These are phyloP conservation scores for Bucco capensis DNA, from an alignment of 2,113 vertebrate genomes.

Conservation along the genomic window DNA sequence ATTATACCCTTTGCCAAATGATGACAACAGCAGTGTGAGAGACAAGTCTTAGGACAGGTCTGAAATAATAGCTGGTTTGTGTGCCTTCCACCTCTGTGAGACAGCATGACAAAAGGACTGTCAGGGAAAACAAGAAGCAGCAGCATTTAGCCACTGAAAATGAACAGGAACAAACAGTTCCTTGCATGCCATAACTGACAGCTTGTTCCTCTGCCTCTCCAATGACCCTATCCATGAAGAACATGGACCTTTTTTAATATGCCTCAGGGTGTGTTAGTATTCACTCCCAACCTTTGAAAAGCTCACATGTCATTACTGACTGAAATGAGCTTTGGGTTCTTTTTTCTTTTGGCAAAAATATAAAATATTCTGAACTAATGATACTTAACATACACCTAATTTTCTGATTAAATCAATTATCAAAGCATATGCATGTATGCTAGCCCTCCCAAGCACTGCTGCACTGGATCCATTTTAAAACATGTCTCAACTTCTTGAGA, in stretches of 20 bases:
- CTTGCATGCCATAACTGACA: background rate
- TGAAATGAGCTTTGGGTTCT: background rate
- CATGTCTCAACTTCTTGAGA: background rate
- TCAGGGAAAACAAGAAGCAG: background rate
- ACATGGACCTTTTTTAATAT: background rate
- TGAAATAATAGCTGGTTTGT: background rate
- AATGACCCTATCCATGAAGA: background rate
- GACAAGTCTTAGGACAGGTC: background rate
- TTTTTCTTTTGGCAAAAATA: background rate
- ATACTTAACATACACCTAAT: background rate
- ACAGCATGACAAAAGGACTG: background rate
- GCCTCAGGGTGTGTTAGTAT: background rate
- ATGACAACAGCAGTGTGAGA: background rate
- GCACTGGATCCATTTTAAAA: background rate
- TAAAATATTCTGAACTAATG: background rate
- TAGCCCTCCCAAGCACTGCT: background rate
- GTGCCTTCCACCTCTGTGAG: background rate
- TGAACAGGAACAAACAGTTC: background rate
- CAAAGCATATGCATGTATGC: background rate
- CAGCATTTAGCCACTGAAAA: background rate
- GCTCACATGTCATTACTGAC: background rate
- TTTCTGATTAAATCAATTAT: background rate
- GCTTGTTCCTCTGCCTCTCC: conserved; percentile 7
- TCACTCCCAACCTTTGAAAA: background rate
- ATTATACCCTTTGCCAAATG: background rate